phyloP scores from a whole-genome alignment of 1,140 invertebrate genomes.

The Epicauta chinensis region DNA sequence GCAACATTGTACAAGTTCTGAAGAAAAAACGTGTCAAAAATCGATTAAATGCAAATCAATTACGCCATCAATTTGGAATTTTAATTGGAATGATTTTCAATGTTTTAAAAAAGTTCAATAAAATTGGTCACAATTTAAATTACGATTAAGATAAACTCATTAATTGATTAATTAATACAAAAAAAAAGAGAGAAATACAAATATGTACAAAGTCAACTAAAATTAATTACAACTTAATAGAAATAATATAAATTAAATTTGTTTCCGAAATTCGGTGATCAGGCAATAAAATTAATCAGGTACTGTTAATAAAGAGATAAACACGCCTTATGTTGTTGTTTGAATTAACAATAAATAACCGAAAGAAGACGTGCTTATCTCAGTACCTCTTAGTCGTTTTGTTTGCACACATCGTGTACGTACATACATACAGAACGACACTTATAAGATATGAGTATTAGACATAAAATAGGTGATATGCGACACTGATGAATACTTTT shows the following conservation, averaged over 20 bases:
- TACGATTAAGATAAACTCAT: constrained; percentile 13
- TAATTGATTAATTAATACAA: too few species aligned
- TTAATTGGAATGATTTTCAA: constrained; percentile 9
- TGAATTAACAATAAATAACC: constrained; percentile 8
- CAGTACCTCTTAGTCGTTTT: constrained; percentile 21
- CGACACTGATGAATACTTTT: constrained; percentile 22
- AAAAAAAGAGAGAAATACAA: constrained; percentile 9
- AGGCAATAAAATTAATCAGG: constrained; percentile 23
- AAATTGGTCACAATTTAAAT: constrained; percentile 17
- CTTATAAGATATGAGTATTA: constrained; percentile 16
- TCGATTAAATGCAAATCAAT: not conserved
- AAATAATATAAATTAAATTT: constrained; percentile 13
- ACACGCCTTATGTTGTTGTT: not conserved
- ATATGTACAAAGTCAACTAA: constrained; percentile 21
- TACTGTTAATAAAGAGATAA: constrained; percentile 22
- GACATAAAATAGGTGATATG: constrained; percentile 23
- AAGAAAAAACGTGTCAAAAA: not conserved
- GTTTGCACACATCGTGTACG: constrained; percentile 21
- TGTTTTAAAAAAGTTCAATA: constrained; percentile 9
- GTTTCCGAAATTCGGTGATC: constrained; percentile 2
- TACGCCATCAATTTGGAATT: not conserved
- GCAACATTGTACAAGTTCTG: constrained; percentile 21
- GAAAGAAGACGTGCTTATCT: constrained; percentile 19
- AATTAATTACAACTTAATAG: constrained; percentile 13
- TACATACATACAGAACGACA: constrained; percentile 23